Conservation (phyloP, 2,888 invertebrate genomes). For the Cyclophora albipunctata region DNA sequence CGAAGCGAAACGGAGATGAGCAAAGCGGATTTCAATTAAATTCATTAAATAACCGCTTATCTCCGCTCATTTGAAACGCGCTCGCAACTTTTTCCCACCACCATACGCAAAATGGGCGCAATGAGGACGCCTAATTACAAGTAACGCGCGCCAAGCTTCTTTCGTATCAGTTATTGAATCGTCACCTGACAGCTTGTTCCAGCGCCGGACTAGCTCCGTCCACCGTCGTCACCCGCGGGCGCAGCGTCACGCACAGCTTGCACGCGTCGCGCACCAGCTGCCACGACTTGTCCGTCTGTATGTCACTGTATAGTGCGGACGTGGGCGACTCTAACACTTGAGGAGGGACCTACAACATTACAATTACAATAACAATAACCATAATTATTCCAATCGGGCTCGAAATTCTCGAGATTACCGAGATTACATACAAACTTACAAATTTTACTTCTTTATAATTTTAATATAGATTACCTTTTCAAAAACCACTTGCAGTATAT, state of each 20-base stretch:
- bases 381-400: too few relatives aligned
- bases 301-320: not conserved
- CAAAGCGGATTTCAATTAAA: too few relatives aligned
- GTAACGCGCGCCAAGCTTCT: not conserved
- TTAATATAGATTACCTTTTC: not conserved
- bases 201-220: not conserved
- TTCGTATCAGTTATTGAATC: not conserved
- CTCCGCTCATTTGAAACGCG: too few relatives aligned
- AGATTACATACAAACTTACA: too few relatives aligned
- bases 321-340: not conserved
- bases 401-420: too few relatives aligned
- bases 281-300: conserved; percentile 19
- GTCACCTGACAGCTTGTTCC: not conserved
- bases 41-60: too few relatives aligned
- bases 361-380: too few relatives aligned
- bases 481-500: not conserved
- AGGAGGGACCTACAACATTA: not conserved
- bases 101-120: too few relatives aligned
- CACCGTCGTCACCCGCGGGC: conserved; percentile 1
- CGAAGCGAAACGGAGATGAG: too few relatives aligned
- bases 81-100: too few relatives aligned
- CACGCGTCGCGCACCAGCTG: conserved; percentile 31
- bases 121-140: not conserved
- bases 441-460: too few relatives aligned
- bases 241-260: conserved; percentile 30